These are phyloP conservation scores for Hedya salicella DNA, from an alignment of 2,888 invertebrate species.

Conservation along the genomic window DNA sequence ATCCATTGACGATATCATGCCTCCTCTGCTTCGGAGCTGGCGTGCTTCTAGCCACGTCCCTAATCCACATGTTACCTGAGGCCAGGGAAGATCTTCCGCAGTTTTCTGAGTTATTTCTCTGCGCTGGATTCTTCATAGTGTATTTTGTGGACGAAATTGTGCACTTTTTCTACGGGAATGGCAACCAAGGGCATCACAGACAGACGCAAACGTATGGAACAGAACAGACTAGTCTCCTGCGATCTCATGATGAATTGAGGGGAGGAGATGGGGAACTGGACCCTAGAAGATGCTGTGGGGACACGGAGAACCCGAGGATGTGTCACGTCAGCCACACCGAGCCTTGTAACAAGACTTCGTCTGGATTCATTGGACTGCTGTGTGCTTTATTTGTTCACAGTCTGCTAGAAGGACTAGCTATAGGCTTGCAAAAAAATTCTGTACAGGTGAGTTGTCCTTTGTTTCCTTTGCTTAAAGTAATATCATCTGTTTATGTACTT, in stretches of 20 bases:
- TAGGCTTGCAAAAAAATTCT: slow-evolving; percentile 89
- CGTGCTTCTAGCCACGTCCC: slow-evolving; percentile 90
- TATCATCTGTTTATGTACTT: too few relatives aligned
- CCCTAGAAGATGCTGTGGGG: slow-evolving; percentile 61
- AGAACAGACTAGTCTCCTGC: slow-evolving; percentile 64
- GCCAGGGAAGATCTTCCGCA: slow-evolving; percentile 85
- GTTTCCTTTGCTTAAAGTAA: too few relatives aligned
- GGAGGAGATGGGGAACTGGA: slow-evolving; percentile 62
- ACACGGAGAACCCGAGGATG: slow-evolving; percentile 72
- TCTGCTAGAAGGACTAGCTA: slow-evolving; percentile 91
- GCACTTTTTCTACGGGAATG: slow-evolving; percentile 86
- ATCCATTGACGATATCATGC: slow-evolving; percentile 87
- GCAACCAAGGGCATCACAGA: slow-evolving; percentile 47
- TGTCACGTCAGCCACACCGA: slow-evolving; percentile 89
- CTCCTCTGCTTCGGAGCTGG: slow-evolving; percentile 93
- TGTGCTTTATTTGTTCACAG: slow-evolving; percentile 91
- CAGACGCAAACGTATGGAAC: slow-evolving; percentile 55
- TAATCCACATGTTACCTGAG: slow-evolving; percentile 93
- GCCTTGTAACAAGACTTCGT: slow-evolving; percentile 86
- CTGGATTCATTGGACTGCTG: slow-evolving; percentile 87
- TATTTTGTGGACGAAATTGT: slow-evolving; percentile 90
- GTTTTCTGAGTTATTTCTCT: slow-evolving; percentile 87
- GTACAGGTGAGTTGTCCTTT: slow-evolving; percentile 79
- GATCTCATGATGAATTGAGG: slow-evolving; percentile 44
- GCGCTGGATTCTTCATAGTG: slow-evolving; percentile 88